These are phyloP conservation scores for Trypoxylon attenuatum DNA, from an alignment of 2,888 invertebrate genomes.

Conservation along the genomic window DNA sequence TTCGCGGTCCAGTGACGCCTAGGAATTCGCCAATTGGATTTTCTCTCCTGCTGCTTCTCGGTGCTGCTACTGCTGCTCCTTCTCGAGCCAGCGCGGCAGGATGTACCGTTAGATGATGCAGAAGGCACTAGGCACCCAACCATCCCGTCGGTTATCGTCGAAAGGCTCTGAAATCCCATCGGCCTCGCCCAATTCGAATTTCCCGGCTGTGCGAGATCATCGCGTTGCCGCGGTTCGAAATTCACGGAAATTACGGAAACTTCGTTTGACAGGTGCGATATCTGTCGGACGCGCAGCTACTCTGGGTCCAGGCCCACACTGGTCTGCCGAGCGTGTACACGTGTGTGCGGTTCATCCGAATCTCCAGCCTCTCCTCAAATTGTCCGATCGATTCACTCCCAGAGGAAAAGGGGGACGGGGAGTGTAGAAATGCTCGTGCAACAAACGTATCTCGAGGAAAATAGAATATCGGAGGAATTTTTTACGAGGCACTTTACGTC, in stretches of 20 bases:
- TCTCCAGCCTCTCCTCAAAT: no score
- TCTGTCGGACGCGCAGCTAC: conserved; percentile 15
- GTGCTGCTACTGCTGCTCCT: conserved; percentile 45
- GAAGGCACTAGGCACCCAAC: conserved; percentile 64
- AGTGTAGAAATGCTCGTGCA: no score
- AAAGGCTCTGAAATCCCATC: conserved; percentile 59
- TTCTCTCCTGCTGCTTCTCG: conserved; percentile 65
- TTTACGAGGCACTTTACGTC: no score
- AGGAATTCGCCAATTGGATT: conserved; percentile 74
- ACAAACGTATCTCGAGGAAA: no score
- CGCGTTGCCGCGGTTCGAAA: conserved; percentile 22
- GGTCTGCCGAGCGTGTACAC: no score
- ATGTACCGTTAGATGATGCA: conserved; percentile 68
- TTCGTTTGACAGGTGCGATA: conserved; percentile 28
- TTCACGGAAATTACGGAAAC: conserved; percentile 49
- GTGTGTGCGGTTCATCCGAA: no score
- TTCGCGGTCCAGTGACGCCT: conserved; percentile 73
- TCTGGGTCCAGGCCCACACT: no score
- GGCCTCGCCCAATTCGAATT: conserved; percentile 58
- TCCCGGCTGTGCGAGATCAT: conserved; percentile 44
- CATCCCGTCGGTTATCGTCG: conserved; percentile 49
- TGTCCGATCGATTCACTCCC: no score
- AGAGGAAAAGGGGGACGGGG: no score
- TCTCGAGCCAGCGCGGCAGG: conserved; percentile 56
- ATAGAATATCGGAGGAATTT: no score